Percentiles rank a stretch among this genome's conserved stretches.
Conservation (phyloP, 2,888 invertebrate genomes). For the Zaprionus obscuricornis region DNA sequence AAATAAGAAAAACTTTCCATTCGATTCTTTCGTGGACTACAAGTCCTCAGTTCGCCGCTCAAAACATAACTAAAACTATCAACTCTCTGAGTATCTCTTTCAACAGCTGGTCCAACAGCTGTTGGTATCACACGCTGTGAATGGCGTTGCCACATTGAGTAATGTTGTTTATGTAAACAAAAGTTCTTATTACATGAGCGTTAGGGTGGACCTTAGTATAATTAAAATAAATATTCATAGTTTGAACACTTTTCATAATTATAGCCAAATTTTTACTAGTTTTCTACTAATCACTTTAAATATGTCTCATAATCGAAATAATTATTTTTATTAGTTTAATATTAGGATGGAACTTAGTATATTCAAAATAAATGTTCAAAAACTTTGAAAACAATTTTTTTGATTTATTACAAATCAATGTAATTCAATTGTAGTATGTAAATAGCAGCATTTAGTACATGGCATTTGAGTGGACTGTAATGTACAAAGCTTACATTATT, state of each 20-base stretch:
- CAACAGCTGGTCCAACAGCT: slow-evolving; percentile 48
- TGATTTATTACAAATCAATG: too few species aligned
- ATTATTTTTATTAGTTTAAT: too few species aligned
- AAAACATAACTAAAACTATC: slow-evolving; percentile 41
- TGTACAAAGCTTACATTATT: too few species aligned
- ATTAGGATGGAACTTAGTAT: too few species aligned
- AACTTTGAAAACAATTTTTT: too few species aligned
- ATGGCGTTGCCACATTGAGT: slow-evolving; percentile 25
- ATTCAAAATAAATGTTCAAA: too few species aligned
- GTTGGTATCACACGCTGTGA: neutral
- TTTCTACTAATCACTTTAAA: too few species aligned
- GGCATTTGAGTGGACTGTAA: too few species aligned
- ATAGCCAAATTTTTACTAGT: slow-evolving; percentile 1
- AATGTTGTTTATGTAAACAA: neutral
- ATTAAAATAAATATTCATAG: neutral
- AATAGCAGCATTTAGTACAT: too few species aligned
- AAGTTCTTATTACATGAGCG: neutral
- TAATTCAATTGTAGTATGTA: too few species aligned
- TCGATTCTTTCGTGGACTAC: neutral
- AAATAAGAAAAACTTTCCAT: slow-evolving; percentile 40
- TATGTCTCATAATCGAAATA: too few species aligned
- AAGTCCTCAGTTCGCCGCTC: slow-evolving; percentile 18
- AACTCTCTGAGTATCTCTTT: slow-evolving; percentile 8
- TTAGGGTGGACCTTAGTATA: slow-evolving; percentile 17
- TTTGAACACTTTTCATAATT: neutral